A percentile compares a stretch with the other conserved stretches of the same genome.
These are phyloP conservation scores for Brachypalpus laphriformis DNA, from an alignment of 2,888 invertebrate species.

Conservation along the genomic window DNA sequence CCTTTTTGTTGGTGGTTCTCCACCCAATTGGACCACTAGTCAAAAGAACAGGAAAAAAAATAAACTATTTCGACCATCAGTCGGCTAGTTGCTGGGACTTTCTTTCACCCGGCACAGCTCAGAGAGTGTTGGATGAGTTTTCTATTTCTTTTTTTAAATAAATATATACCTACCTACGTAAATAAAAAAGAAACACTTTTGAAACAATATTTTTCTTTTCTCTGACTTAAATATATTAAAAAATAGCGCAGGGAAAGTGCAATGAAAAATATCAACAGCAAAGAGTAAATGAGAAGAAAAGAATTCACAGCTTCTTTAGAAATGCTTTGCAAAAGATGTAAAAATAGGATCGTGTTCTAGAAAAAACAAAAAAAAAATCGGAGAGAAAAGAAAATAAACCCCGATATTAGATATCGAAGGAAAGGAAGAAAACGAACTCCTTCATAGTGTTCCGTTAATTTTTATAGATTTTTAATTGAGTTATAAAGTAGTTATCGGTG, in stretches of 20 bases:
- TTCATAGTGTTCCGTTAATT: constrained; percentile 8
- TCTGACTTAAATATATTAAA: neutral
- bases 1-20: constrained; percentile 23
- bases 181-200: constrained; percentile 13
- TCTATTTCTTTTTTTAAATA: constrained; percentile 11
- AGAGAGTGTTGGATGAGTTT: constrained; percentile 6
- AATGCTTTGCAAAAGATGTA: constrained; percentile 22
- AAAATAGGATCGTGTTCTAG: constrained; percentile 10
- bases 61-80: constrained; percentile 18
- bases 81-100: neutral
- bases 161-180: too few relatives aligned
- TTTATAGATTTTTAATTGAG: constrained; percentile 68
- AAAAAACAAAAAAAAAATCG: neutral
- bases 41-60: neutral
- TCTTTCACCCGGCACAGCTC: neutral
- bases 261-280: neutral
- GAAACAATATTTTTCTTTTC: constrained; percentile 29
- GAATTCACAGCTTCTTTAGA: constrained; percentile 19
- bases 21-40: constrained; percentile 31
- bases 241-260: neutral
- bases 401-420: neutral
- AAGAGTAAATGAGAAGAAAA: constrained; percentile 6
- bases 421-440: neutral
- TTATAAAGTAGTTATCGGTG: constrained; percentile 62
- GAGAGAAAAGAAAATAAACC: neutral